Evolutionary conservation across 92 coral and sea anemone genomes (phyloP), one percentile per base, ranked within the genome.

Genomic region (Bergia puertoricense): DNA sequence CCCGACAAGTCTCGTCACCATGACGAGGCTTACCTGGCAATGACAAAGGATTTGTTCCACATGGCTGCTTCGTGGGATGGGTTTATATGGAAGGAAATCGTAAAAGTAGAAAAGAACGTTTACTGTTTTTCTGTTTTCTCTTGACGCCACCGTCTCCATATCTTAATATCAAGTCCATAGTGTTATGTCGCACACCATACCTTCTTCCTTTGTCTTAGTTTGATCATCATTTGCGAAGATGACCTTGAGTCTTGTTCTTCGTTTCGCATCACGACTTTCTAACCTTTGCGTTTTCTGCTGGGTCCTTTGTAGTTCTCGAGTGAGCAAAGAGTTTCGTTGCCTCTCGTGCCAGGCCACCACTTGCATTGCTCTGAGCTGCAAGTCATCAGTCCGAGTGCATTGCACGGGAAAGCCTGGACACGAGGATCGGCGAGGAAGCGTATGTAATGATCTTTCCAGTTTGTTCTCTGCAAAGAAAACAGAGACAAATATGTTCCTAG

Each of bases 401-500:
- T 5, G 30, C 37, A 41, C 48, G 3, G 85, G 18, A 57, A 62
- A 39, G 37, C 36, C 85, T 59, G 85, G 74, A n/a, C 74, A 81
- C 51, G 85, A 81, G 56, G n/a, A 62, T 41, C 85, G 85, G 74
- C 85, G 85, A 81, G 85, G 85, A 16, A n/a, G 85, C 3, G 85
- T 38, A 16, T 62, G 30, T 0, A 39, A 36, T 23, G 74, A 81
- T 81, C 36, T 62, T 37, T 20, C 38, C 73, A 81, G 51, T 39
- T 59, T 13, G 48, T 41, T 81, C 18, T 38, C 85, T 81, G 85
- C 36, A 81, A 39, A 74, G 37, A 8, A 76, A 76, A 76, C 46
- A n/a, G 48, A 76, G 10, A 20, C 14, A 8, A 76, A 76, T 14
- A 15, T 62, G 23, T 15, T 62, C 8, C n/a, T 16, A 14, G 67